A percentile compares a stretch with the other conserved stretches of the same genome.
These are phyloP conservation scores for Platycercus adscitus DNA, from an alignment of 2,113 vertebrate genomes.

Conservation along the genomic window DNA sequence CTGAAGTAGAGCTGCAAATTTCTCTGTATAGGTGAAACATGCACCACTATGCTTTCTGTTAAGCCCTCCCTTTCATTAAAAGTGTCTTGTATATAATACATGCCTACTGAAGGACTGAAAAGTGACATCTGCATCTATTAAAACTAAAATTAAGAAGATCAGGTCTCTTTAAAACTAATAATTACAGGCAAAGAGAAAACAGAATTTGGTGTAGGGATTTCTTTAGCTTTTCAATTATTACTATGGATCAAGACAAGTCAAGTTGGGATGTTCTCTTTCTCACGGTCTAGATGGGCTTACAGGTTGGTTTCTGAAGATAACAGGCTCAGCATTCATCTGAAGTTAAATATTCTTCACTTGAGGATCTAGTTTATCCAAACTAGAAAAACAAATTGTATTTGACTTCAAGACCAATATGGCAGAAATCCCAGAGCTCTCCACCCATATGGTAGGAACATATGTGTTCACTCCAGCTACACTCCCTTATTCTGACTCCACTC, in stretches of 20 bases:
- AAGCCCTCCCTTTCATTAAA: neutral
- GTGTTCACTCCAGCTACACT: constrained; percentile 49
- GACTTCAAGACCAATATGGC: constrained; percentile 63
- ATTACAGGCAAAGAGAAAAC: neutral
- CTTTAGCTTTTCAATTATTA: neutral
- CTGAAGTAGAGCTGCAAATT: neutral
- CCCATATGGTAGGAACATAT: constrained; percentile 68
- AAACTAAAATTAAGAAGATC: neutral
- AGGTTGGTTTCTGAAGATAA: neutral
- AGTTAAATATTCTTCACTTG: constrained; percentile 15
- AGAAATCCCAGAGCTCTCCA: constrained; percentile 64
- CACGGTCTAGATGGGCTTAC: neutral
- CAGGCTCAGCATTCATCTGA: neutral
- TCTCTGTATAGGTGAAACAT: neutral
- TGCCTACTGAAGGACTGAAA: neutral
- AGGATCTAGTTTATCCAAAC: constrained; percentile 28
- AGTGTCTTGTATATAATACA: accelerated
- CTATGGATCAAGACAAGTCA: neutral
- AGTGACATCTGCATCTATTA: neutral
- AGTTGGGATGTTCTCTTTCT: neutral
- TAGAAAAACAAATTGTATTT: constrained; percentile 49
- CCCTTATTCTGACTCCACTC: constrained; percentile 6
- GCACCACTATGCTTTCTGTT: accelerated
- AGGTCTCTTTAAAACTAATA: neutral
- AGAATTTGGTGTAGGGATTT: neutral